Conservation (phyloP, 2,888 invertebrate species). For the Pachliopta kotzebuea region DNA sequence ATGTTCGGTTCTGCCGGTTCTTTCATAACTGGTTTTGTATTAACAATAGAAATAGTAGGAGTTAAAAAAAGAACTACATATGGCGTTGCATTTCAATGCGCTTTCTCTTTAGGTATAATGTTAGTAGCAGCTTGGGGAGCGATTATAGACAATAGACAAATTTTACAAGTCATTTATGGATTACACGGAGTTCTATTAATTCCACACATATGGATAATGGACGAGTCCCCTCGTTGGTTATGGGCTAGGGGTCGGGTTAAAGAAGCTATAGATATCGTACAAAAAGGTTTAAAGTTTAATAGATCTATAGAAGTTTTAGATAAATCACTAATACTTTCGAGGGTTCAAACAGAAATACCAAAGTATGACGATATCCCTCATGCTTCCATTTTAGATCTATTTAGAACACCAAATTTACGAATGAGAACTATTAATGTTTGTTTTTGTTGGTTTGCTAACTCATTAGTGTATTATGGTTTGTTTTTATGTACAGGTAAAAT, state of each 20-base stretch:
- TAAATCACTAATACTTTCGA: conserved; percentile 83
- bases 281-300: conserved; percentile 87
- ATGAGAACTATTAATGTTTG: conserved; percentile 90
- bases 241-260: conserved; percentile 89
- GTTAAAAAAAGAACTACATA: conserved; percentile 88
- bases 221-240: conserved; percentile 94
- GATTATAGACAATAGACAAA: conserved; percentile 84
- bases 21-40: conserved; percentile 84
- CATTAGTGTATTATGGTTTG: conserved; percentile 91
- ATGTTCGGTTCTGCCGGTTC: conserved; percentile 92
- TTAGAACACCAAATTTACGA: conserved; percentile 89
- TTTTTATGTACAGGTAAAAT: conserved; percentile 90
- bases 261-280: conserved; percentile 87
- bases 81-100: conserved; percentile 89
- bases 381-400: conserved; percentile 84
- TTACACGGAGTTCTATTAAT: conserved; percentile 86
- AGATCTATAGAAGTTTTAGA: conserved; percentile 82
- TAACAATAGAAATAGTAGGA: conserved; percentile 92
- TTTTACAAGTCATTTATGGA: conserved; percentile 90
- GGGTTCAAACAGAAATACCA: conserved; percentile 73
- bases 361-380: conserved; percentile 67
- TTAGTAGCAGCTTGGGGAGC: conserved; percentile 92
- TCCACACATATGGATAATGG: conserved; percentile 93
- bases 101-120: conserved; percentile 90
- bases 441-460: conserved; percentile 92